Percentiles rank a stretch among this genome's conserved stretches.
Evolutionary conservation across 2,797 vertebrate species (phyloP).

Genomic region (Halcyon smyrnensis): DNA sequence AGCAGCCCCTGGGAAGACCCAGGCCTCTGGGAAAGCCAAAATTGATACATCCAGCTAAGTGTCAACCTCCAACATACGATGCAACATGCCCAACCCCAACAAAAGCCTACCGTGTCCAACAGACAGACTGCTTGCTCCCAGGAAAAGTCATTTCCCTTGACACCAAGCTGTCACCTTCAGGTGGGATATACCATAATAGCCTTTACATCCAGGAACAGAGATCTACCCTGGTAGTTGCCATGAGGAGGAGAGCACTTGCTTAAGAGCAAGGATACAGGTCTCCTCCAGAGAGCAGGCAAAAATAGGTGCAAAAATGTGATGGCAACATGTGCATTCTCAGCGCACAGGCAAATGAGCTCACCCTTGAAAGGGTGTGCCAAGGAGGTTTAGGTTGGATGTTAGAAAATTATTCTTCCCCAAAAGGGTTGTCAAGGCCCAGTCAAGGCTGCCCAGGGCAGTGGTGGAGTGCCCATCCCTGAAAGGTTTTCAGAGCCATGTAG

Average conservation of each 20-base stretch:
- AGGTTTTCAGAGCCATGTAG: background rate
- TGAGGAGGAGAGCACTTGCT: background rate
- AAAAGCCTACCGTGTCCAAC: background rate
- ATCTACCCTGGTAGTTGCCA: background rate
- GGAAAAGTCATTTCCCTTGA: background rate
- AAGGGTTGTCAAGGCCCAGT: background rate
- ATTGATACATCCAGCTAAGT: background rate
- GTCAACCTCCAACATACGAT: background rate
- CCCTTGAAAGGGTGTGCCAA: background rate
- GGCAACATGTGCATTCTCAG: fast-evolving
- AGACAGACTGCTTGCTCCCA: background rate
- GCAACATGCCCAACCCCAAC: too few relatives aligned
- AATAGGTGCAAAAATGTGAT: background rate
- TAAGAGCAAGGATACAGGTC: background rate
- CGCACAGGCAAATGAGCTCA: background rate
- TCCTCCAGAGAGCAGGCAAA: background rate
- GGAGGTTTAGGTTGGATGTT: background rate
- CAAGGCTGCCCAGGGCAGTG: background rate
- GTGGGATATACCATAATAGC: fast-evolving
- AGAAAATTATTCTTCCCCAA: background rate
- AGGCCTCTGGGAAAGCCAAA: background rate
- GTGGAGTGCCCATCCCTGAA: background rate
- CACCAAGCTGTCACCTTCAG: background rate
- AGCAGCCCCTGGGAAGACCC: background rate
- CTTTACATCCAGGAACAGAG: background rate